Evolutionary conservation across 2,888 invertebrate genomes (phyloP), one percentile per base, ranked within the genome.

Genomic region (Crocallis elinguaria): DNA sequence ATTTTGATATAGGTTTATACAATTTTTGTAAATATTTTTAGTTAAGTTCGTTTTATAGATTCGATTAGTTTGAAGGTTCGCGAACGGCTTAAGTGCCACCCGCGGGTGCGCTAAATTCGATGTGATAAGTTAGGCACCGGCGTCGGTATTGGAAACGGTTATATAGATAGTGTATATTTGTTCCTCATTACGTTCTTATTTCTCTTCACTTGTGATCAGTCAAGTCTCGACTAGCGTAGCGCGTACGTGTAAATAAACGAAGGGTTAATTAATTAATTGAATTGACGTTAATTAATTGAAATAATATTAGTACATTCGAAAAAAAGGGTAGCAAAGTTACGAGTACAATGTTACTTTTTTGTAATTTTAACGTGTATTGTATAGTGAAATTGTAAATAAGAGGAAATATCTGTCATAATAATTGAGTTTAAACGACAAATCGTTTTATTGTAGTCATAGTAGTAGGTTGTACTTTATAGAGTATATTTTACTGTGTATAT

Each of bases 341-440:
- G 77, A 91, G 91, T 90, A 90, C 91, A 90, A 89, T 87, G 86
- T 88, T 88, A 88, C 87, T 86, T 88, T 87, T 82, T 86, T 80
- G 75, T 84, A 82, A 84, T 84, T 88, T 82, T 84, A 81, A 85
- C 67, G 69, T 78, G 79, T 87, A 86, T 84, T 89, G 88, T 90
- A 90, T 88, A 90, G 86, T 75, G 67, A 85, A 88, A 83, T 81
- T 91, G 91, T 91, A 91, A 84, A 91, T 91, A 91, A 91, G 91
- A 91, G 84, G 70, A 87, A 90, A 81, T 89, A 89, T 90, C 83
- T 89, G 88, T 87, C 91, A 90, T 90, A 89, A 89, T 91, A 90
- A 87, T 60, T 84, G 82, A 82, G 82, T 82, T 84, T 88, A 87
- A 89, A 86, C 83, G 86, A 86, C 82, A 88, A 89, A 88, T 87